Evolutionary conservation across 2,113 vertebrate genomes (phyloP).

Genomic region (Potamarius usumacintae): DNA sequence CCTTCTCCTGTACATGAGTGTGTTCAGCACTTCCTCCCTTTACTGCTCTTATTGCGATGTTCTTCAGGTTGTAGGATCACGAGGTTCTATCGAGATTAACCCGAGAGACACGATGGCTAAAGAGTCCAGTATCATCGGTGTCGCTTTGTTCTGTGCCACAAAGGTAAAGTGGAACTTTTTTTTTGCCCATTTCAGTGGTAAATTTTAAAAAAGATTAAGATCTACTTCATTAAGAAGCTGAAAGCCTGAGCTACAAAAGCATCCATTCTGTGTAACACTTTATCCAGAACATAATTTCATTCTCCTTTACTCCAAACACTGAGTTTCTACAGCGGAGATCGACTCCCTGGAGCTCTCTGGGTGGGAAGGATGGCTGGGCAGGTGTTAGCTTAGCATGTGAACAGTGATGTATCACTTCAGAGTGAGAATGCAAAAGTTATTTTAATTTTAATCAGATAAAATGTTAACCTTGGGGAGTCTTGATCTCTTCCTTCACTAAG

Average conservation of each 20-base stretch:
- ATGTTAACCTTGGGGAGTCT: background rate
- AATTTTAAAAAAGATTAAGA: background rate
- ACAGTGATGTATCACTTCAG: background rate
- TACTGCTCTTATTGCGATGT: background rate
- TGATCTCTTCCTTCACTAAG: background rate
- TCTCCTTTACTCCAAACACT: no score
- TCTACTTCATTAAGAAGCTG: background rate
- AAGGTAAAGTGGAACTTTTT: constrained; percentile 70
- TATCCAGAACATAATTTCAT: no score
- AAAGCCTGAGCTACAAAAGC: background rate
- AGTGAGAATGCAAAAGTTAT: background rate
- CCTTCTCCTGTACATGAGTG: background rate
- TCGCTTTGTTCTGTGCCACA: constrained; percentile 71
- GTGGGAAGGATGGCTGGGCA: background rate
- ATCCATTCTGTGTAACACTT: no score
- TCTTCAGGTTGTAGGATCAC: constrained; percentile 81
- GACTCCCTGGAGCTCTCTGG: no score
- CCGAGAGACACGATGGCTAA: constrained; percentile 87
- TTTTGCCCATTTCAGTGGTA: background rate
- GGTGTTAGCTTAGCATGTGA: background rate
- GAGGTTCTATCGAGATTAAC: constrained; percentile 85
- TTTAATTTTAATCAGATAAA: background rate
- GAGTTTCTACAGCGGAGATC: no score
- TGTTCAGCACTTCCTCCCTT: background rate
- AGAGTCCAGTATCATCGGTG: constrained; percentile 83